Percentiles rank a stretch among this genome's conserved stretches.
Conservation (phyloP, 2,888 invertebrate species). For the Perithous albicinctus region DNA sequence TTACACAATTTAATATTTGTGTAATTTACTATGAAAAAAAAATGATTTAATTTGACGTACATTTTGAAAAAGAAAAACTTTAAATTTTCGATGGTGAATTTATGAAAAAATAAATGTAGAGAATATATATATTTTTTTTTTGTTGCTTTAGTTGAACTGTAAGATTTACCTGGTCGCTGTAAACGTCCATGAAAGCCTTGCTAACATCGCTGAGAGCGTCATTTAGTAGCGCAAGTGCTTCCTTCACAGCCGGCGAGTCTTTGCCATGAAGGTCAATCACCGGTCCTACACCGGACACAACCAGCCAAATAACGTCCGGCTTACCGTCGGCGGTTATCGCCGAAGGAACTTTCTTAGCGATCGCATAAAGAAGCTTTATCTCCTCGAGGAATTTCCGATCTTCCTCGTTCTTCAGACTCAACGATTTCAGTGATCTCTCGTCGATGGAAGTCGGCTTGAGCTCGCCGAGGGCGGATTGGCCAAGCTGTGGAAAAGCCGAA, state of each 20-base stretch:
- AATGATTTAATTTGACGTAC: too few species aligned
- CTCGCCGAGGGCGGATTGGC: slow-evolving; percentile 82
- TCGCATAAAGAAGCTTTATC: slow-evolving; percentile 87
- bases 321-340: slow-evolving; percentile 86
- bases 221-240: slow-evolving; percentile 88
- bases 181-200: slow-evolving; percentile 82
- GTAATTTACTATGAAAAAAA: too few species aligned
- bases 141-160: neutral
- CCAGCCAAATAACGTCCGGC: slow-evolving; percentile 89
- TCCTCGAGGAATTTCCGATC: slow-evolving; percentile 88
- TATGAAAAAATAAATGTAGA: neutral
- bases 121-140: neutral
- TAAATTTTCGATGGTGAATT: too few species aligned
- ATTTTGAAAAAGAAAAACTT: too few species aligned
- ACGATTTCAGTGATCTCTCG: slow-evolving; percentile 75
- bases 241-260: slow-evolving; percentile 88
- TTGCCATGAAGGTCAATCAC: slow-evolving; percentile 89
- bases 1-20: too few species aligned
- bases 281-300: slow-evolving; percentile 87
- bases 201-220: slow-evolving; percentile 81
- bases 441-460: slow-evolving; percentile 79
- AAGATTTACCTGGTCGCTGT: slow-evolving; percentile 81
- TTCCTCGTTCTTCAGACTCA: slow-evolving; percentile 85
- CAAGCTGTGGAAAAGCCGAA: slow-evolving; percentile 75
- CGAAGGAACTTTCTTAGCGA: slow-evolving; percentile 86